Base-by-base conservation (phyloP, 2,113 vertebrate genomes). In the Scophthalmus maximus region DNA sequence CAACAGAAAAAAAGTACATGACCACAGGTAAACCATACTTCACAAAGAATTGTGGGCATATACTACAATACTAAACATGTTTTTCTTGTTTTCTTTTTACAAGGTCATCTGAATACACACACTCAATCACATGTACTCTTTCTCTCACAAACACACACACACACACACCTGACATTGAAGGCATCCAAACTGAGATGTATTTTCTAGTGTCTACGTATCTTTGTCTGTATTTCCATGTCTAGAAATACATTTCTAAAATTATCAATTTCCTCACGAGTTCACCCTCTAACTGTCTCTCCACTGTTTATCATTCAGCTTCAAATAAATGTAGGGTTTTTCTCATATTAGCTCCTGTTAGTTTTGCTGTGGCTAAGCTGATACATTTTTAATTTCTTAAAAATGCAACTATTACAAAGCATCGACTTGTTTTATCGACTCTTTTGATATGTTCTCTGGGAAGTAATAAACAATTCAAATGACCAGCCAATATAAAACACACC, bases 1-100 rank as follows among this genome's bases (percentile, higher is more conserved):
- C 70, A 95, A 75, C 47, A 94, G 67, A 44, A 95, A 84, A n/a
- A 76, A 95, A 95, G 91, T 91, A 94, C 89, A 94, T 3, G 1
- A 70, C 56, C 61, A 87, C 94, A 93, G 85, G 91, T 89, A 91
- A 95, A 95, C 92, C 86, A 92, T 88, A 88, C 81, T 86, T 91
- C 84, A 77, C 17, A 87, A 93, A 26, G 72, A 83, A 93, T 82
- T 88, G 87, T 91, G 89, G 85, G 90, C 87, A 83, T 84, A 92
- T 89, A 91, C 86, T 92, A 83, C 59, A 70, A 36, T 47, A 20
- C 85, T 88, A 86, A 89, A 93, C 87, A 91, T 62, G 58, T 27
- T 53, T 93, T 59, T 29, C 8, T 51, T 64, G 38, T 75, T 90
- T 42, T 90, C n/a, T n/a, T 76, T 73, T 66, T 49, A 72, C 40